Base-by-base conservation (phyloP, 2,888 invertebrate species). In the Diarsia mendica region DNA sequence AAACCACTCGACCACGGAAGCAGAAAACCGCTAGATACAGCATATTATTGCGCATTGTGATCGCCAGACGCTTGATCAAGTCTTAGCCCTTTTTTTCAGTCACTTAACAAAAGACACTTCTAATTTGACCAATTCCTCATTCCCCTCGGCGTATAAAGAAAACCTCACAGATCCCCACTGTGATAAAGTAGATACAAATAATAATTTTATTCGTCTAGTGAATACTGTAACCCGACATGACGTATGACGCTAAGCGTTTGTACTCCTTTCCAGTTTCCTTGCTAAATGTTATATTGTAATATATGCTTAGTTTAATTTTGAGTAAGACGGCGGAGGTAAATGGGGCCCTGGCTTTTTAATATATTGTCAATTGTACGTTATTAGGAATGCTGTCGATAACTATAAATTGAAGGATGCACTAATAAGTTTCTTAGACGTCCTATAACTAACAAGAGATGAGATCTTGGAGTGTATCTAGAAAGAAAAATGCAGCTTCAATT, bases 141-240 rank as follows among this genome's bases (percentile, higher is more conserved):
- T 53, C 49, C 61, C 53, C 11, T 63, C 23, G 18, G 8, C 58
- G 55, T 69, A 60, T 48, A 67, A 79, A 85, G 93, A 92, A 94
- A 94, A 93, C 94, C 94, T 94, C 92, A 89, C 92, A 91, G 93
- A 92, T 89, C 83, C 91, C 90, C 89, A 93, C 94, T 94, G 94
- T 94, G 94, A 94, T 94, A 94, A 89, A 91, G 89, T 92, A 92
- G 89, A 90, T 90, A 92, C 90, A 91, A 90, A 86, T 87, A 85
- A 90, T 92, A 90, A 90, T 91, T 90, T 89, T 90, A 91, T 90
- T 90, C 89, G 87, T 90, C 79, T 89, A 90, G 87, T 86, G 85
- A 89, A 88, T 88, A 87, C 76, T 80, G 76, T 87, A 87, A 88
- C 83, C 72, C 72, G 66, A 79, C 70, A 88, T 87, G 87, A 91